Conservation (phyloP, 2,797 vertebrate genomes). For the Coregonus suidteri region DNA sequence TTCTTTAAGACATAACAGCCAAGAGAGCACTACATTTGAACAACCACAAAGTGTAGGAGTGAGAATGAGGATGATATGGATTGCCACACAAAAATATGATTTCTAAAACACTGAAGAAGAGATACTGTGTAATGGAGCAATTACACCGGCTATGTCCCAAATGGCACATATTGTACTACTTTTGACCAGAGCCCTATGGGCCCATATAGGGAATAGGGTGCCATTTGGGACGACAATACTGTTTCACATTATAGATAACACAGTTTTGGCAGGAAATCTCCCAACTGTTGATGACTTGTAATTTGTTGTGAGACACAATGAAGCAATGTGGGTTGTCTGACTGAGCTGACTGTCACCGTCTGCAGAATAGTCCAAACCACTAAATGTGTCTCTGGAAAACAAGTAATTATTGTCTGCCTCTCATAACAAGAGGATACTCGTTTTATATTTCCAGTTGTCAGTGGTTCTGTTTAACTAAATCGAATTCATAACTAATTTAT, state of each 20-base stretch:
- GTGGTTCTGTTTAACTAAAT: conserved; percentile 45
- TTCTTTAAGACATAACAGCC: background rate
- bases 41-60: background rate
- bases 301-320: conserved; percentile 52
- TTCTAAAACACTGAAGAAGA: background rate
- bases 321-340: conserved; percentile 60
- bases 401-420: conserved; percentile 52
- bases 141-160: background rate
- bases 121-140: background rate
- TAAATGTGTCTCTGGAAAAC: conserved; percentile 55
- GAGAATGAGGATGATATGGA: background rate
- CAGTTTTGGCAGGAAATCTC: conserved; percentile 31
- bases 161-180: background rate
- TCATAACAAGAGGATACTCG: conserved; percentile 47
- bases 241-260: background rate
- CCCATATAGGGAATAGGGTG: background rate
- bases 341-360: conserved; percentile 62
- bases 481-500: conserved; percentile 38
- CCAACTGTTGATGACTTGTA: conserved; percentile 49
- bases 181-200: background rate
- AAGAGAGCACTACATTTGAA: background rate
- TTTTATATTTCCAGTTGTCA: conserved; percentile 50
- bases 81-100: background rate
- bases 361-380: conserved; percentile 65
- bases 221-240: background rate